Evolutionary conservation across 1,140 invertebrate species (phyloP).

Genomic region (Ceratina calcarata): DNA sequence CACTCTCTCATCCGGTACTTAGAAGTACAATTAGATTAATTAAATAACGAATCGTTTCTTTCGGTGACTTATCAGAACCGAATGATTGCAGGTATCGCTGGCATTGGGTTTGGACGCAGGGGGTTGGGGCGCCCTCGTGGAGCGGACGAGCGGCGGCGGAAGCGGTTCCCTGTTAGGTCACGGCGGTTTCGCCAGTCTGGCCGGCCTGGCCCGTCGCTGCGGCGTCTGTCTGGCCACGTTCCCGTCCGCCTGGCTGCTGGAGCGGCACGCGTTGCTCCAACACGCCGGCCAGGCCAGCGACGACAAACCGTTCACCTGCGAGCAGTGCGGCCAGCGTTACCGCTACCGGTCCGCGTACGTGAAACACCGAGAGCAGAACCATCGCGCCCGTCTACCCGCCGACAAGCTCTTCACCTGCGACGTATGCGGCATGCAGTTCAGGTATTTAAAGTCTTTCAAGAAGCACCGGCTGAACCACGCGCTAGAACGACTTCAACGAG

Average conservation of each 20-base stretch:
- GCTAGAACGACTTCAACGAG: slow-evolving; percentile 86
- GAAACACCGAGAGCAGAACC: slow-evolving; percentile 93
- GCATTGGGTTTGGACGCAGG: slow-evolving; percentile 80
- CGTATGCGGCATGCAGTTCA: slow-evolving; percentile 93
- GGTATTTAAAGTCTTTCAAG: slow-evolving; percentile 92
- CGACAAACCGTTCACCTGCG: slow-evolving; percentile 94
- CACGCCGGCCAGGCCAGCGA: slow-evolving; percentile 85
- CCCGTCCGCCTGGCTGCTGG: slow-evolving; percentile 89
- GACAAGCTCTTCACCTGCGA: slow-evolving; percentile 94
- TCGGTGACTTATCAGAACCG: slow-evolving; percentile 4
- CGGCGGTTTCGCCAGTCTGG: slow-evolving; percentile 75
- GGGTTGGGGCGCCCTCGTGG: slow-evolving; percentile 81
- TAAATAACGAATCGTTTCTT: neutral
- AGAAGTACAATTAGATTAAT: no score
- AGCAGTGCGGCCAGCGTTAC: slow-evolving; percentile 94
- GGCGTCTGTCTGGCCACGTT: slow-evolving; percentile 90
- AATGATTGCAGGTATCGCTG: slow-evolving; percentile 74
- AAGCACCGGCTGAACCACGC: slow-evolving; percentile 93
- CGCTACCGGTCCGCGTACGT: slow-evolving; percentile 93
- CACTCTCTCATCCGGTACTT: neutral
- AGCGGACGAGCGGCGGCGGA: slow-evolving; percentile 72
- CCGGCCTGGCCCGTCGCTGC: slow-evolving; percentile 83
- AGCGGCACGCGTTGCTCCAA: slow-evolving; percentile 89
- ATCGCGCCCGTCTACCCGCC: slow-evolving; percentile 90
- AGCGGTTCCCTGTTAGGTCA: slow-evolving; percentile 79